Conservation (phyloP, 2,888 invertebrate species). For the Schizotus pectinicornis region DNA sequence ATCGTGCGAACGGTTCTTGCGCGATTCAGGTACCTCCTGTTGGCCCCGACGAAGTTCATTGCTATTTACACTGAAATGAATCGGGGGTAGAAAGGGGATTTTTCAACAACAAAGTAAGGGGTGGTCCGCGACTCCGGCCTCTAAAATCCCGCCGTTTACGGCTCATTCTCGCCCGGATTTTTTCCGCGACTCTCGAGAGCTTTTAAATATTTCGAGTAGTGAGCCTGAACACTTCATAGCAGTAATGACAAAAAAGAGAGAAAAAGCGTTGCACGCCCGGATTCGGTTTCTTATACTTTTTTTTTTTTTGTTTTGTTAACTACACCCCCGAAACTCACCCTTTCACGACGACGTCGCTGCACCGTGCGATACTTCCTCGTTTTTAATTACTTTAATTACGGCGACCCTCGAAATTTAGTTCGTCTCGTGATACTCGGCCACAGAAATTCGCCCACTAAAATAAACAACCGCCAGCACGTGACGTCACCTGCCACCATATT, state of each 20-base stretch:
- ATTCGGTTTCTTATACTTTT: conserved; percentile 23
- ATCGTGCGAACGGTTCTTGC: conserved; percentile 23
- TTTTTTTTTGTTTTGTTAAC: too few species aligned
- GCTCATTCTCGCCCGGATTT: conserved; percentile 45
- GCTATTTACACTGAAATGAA: conserved; percentile 37
- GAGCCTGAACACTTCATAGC: conserved; percentile 45
- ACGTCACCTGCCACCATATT: too few species aligned
- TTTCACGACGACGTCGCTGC: conserved; percentile 13
- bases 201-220: conserved; percentile 52
- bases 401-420: not conserved
- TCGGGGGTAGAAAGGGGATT: conserved; percentile 32
- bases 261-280: conserved; percentile 31
- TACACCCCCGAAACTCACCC: conserved; percentile 9
- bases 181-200: conserved; percentile 47
- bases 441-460: too few species aligned
- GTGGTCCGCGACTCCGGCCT: conserved; percentile 24
- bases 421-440: too few species aligned
- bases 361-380: conserved; percentile 18
- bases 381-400: conserved; percentile 23
- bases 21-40: conserved; percentile 1
- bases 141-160: conserved; percentile 37
- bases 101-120: conserved; percentile 33
- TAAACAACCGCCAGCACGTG: too few species aligned
- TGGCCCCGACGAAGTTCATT: conserved; percentile 29
- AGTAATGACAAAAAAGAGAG: conserved; percentile 49